Conservation (phyloP, 2,797 vertebrate genomes). For the Eulemur mongoz region DNA sequence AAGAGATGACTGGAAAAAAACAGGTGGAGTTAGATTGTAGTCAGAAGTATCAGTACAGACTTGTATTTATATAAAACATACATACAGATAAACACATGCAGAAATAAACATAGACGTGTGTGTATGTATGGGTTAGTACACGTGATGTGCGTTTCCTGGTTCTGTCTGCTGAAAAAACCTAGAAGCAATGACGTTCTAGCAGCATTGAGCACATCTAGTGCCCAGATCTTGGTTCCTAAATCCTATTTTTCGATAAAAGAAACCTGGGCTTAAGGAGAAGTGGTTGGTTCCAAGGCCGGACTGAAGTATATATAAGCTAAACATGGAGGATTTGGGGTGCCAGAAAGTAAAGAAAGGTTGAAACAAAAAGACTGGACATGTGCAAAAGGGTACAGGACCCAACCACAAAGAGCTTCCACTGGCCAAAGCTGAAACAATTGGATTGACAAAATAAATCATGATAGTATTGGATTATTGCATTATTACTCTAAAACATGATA, state of each 20-base stretch:
- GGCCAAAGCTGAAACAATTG: not conserved
- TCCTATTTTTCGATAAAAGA: not conserved
- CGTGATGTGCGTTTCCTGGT: not conserved
- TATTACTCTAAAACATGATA: not conserved
- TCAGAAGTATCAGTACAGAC: not conserved
- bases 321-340: not conserved
- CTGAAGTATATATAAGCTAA: not conserved
- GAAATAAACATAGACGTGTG: not conserved
- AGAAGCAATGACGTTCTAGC: not conserved
- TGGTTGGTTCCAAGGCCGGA: not conserved
- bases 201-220: not conserved
- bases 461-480: not conserved
- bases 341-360: not conserved
- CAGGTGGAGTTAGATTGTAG: not conserved
- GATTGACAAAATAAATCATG: not conserved
- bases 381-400: accelerated
- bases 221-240: not conserved
- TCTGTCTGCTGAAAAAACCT: not conserved
- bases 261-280: not conserved
- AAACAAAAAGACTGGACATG: accelerated
- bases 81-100: not conserved
- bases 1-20: not conserved
- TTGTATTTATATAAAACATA: not conserved
- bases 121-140: accelerated
- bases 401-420: accelerated